These are phyloP conservation scores for Apolygus lucorum DNA, from an alignment of 1,140 invertebrate genomes.

Conservation along the genomic window DNA sequence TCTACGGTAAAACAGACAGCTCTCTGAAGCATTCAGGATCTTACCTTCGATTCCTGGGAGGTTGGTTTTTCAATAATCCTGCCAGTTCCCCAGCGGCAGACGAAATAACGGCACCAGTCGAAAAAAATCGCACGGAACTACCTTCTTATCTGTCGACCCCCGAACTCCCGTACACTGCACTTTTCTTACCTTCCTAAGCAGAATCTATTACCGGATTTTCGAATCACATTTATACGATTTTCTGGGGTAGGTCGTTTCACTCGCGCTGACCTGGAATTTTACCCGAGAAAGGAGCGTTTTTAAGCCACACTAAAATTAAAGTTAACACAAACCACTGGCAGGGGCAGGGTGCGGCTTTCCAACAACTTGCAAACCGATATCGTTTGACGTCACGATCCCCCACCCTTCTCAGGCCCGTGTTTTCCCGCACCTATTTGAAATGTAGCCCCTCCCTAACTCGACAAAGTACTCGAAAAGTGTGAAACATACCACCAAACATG, in stretches of 20 bases:
- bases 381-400: background rate
- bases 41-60: background rate
- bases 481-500: too few relatives aligned
- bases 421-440: background rate
- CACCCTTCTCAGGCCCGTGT: background rate
- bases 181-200: background rate
- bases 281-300: too few relatives aligned
- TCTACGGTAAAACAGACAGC: too few relatives aligned
- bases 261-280: too few relatives aligned
- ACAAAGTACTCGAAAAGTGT: too few relatives aligned
- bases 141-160: background rate
- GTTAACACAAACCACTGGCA: slow-evolving; percentile 7
- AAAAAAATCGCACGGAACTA: background rate
- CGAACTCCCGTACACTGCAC: background rate
- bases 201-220: background rate
- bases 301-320: too few relatives aligned
- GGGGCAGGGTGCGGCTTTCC: slow-evolving; percentile 18
- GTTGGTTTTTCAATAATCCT: background rate
- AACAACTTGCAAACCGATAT: slow-evolving; percentile 1
- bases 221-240: background rate
- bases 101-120: background rate
- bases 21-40: background rate
- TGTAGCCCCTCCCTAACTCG: background rate
- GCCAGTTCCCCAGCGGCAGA: background rate
- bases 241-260: too few relatives aligned